Evolutionary conservation across 2,113 vertebrate genomes (phyloP).

Genomic region (Calidris pygmaea): DNA sequence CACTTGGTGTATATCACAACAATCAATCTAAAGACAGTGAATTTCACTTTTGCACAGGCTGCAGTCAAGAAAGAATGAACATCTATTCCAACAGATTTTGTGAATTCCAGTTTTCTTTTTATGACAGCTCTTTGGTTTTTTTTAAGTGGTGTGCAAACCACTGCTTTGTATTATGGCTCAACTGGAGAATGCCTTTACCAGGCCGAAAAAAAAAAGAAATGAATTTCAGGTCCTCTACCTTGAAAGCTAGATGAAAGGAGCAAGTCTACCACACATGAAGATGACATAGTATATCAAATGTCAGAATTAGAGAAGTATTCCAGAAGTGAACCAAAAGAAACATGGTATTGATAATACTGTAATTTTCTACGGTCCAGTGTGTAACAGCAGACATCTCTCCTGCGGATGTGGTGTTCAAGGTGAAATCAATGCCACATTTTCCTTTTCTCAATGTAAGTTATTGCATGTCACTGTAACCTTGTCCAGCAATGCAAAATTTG

Average conservation of each 20-base stretch:
- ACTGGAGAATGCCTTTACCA: background rate
- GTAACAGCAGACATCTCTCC: background rate
- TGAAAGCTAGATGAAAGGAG: constrained; percentile 29
- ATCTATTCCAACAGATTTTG: background rate
- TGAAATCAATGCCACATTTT: constrained; percentile 52
- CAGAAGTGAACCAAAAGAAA: background rate
- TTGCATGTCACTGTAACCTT: background rate
- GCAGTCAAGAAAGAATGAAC: background rate
- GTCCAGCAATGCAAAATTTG: background rate
- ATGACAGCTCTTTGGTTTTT: background rate
- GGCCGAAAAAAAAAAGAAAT: background rate
- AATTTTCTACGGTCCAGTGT: background rate
- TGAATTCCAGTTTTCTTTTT: constrained; percentile 8
- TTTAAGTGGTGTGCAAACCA: background rate
- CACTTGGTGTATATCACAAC: constrained; percentile 24
- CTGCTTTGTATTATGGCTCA: background rate
- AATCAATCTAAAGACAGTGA: constrained; percentile 28
- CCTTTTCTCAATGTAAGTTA: background rate
- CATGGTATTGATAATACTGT: constrained; percentile 32
- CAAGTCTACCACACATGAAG: background rate
- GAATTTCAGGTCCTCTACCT: background rate
- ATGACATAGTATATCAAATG: background rate
- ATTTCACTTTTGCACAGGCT: constrained; percentile 23
- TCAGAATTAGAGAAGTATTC: constrained; percentile 4
- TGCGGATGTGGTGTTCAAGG: background rate